These are phyloP conservation scores for Centropristis striata DNA, from an alignment of 2,113 vertebrate species.

Conservation along the genomic window DNA sequence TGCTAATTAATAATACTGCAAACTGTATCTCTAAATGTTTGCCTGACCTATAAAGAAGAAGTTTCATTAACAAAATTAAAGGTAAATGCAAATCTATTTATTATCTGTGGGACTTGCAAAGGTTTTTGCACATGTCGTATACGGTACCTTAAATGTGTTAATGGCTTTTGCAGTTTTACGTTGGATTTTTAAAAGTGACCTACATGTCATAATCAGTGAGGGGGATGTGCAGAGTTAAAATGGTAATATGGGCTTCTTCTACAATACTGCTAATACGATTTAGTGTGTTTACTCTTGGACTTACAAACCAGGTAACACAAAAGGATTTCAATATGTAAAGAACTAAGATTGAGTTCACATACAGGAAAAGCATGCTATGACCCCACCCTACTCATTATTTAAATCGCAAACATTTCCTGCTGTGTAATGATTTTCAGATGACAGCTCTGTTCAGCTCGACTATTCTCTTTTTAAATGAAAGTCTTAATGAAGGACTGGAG, in stretches of 20 bases:
- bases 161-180: neutral
- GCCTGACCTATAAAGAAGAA: neutral
- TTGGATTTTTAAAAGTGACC: neutral
- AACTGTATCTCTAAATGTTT: neutral
- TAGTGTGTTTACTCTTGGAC: neutral
- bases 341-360: neutral
- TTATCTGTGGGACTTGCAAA: neutral
- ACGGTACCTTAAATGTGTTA: neutral
- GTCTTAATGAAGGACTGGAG: neutral
- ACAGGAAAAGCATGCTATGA: neutral
- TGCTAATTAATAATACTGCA: neutral
- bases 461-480: neutral
- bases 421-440: neutral
- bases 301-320: neutral
- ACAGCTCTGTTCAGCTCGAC: neutral
- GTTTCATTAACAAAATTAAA: neutral
- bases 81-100: neutral
- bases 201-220: neutral
- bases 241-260: neutral
- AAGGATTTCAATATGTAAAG: neutral
- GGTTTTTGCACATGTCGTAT: neutral
- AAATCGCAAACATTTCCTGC: slow-evolving; percentile 27
- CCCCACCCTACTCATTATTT: slow-evolving; percentile 32
- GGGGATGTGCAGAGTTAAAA: neutral
- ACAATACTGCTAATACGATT: neutral